Conservation (phyloP, 23 tunicate species). For the Ascidia mentula region DNA sequence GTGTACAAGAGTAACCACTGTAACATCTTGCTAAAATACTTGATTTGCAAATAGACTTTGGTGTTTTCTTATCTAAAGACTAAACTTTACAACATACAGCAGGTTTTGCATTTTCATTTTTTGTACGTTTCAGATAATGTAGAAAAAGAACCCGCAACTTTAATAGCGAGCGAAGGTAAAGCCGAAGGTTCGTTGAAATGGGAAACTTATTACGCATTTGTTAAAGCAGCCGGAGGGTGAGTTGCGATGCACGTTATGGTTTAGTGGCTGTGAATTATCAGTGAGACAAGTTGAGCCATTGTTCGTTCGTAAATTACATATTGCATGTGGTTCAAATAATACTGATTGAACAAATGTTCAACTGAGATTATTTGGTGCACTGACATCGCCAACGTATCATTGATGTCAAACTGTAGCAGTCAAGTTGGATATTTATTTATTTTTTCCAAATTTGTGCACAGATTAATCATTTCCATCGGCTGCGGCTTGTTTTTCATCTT, state of each 20-base stretch:
- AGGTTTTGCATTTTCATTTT: too few relatives aligned
- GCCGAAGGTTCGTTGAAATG: conserved; percentile 33
- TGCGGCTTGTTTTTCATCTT: conserved; percentile 15
- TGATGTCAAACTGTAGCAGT: too few relatives aligned
- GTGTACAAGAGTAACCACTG: neutral
- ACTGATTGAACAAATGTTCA: too few relatives aligned
- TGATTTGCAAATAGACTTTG: too few relatives aligned
- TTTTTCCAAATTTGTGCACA: neutral
- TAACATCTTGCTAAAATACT: neutral
- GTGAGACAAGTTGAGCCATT: too few relatives aligned
- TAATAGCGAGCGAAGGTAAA: conserved; percentile 41
- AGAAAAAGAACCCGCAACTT: conserved; percentile 18
- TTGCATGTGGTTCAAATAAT: too few relatives aligned
- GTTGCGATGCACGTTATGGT: neutral
- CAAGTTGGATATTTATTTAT: too few relatives aligned
- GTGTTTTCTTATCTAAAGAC: neutral
- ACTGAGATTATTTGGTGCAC: too few relatives aligned
- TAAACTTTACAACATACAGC: neutral
- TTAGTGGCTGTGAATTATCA: too few relatives aligned
- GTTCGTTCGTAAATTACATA: too few relatives aligned
- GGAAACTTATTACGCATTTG: conserved; percentile 61
- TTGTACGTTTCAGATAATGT: neutral
- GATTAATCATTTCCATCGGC: conserved; percentile 19
- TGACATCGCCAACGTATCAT: too few relatives aligned
- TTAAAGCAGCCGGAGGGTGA: conserved; percentile 89